These are phyloP conservation scores for Pedicia rivosa DNA, from an alignment of 2,888 invertebrate genomes.

Conservation along the genomic window DNA sequence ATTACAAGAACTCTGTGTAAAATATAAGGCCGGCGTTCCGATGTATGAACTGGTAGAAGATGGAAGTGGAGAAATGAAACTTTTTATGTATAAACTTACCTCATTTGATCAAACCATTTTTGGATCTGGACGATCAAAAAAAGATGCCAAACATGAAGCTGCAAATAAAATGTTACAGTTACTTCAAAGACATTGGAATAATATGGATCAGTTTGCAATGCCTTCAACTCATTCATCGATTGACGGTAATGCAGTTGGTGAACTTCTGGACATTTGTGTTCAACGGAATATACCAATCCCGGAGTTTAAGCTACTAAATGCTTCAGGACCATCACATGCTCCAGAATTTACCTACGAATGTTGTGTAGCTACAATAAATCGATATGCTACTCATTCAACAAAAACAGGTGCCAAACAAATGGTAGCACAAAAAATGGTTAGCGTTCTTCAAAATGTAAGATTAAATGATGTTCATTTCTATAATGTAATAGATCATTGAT, in stretches of 20 bases:
- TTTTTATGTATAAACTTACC: conserved; percentile 22
- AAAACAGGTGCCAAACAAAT: conserved; percentile 29
- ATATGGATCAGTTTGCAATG: conserved; percentile 22
- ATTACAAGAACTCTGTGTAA: conserved; percentile 25
- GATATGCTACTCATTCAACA: conserved; percentile 25
- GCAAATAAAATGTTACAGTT: conserved; percentile 25
- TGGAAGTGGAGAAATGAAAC: conserved; percentile 17
- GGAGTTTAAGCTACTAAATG: conserved; percentile 24
- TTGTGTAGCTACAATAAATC: conserved; percentile 22
- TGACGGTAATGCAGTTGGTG: conserved; percentile 21
- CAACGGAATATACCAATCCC: conserved; percentile 25
- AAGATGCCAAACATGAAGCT: conserved; percentile 29
- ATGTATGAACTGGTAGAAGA: conserved; percentile 20
- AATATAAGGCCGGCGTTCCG: conserved; percentile 18
- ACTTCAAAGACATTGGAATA: conserved; percentile 31
- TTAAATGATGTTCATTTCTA: too few species aligned
- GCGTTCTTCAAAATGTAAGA: conserved; percentile 18
- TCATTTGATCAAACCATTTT: conserved; percentile 24
- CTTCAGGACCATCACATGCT: conserved; percentile 23
- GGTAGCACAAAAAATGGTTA: conserved; percentile 24
- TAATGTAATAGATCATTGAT: too few species aligned
- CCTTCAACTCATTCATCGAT: conserved; percentile 11
- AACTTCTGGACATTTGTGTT: conserved; percentile 25
- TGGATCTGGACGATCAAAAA: conserved; percentile 33
- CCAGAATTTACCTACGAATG: conserved; percentile 27